Base-by-base conservation (phyloP, 2,113 vertebrate species). In the Chiloscyllium plagiosum region DNA sequence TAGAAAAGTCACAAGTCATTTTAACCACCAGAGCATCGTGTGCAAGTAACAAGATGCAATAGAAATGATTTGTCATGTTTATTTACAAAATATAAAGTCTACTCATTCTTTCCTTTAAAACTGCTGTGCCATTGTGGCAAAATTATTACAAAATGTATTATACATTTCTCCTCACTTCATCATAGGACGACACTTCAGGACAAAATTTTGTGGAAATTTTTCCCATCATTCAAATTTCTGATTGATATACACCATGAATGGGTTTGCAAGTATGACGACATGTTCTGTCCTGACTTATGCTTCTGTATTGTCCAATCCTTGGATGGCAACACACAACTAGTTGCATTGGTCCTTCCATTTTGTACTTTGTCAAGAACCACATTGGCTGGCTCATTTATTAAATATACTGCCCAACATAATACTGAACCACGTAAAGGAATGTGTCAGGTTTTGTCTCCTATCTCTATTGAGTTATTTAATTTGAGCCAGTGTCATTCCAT, bases 61-160 rank as follows among this genome's bases (percentile, higher is more conserved):
- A 42, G 42, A 68, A 66, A 94, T 66, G 12, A 69, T 69, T 94
- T 94, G 47, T 69, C 15, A 65, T 94, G 92, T 69, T 70, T 94
- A 65, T 69, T 94, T 68, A 70, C 66, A 94, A 94, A 94, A 17
- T 47, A 94, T 33, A 37, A 68, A 37, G n/a, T 93, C 92, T 42
- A n/a, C 65, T 69, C 42, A 70, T 69, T 47, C 37, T 70, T 69
- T 8, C 52, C 37, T 37, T 94, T 69, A 68, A 92, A 86, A 90
- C 61, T 65, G 13, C 50, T 61, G 29, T 6, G 3, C 3, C 17
- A 90, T 61, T 89, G 7, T 20, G 66, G 42, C 83, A 89, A 50
- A 29, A 10, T 12, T 10, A 61, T 61, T 61, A 29, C 24, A 68
- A 94, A 66, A 94, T 7, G 19, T 29, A 90, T 52, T 42, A 65